phyloP scores from a whole-genome alignment of 2,888 invertebrate genomes.

The Dolichopus griseipennis region DNA sequence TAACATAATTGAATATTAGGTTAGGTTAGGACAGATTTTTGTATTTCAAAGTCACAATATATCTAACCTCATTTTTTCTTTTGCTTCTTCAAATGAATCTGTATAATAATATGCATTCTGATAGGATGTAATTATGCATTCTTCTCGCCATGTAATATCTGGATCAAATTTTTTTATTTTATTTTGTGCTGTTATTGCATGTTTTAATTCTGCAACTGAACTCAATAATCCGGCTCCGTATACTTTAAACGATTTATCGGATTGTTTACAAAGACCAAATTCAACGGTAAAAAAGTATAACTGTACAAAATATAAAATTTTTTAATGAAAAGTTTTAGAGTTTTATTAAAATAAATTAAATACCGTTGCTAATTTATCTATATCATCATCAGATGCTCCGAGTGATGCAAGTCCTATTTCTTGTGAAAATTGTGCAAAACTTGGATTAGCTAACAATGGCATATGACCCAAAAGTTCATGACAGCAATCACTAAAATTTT shows the following conservation, averaged over 20 bases:
- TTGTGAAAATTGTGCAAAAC: slow-evolving; percentile 97
- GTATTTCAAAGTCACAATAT: background rate
- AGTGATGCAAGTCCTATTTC: slow-evolving; percentile 93
- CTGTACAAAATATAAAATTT: slow-evolving; percentile 47
- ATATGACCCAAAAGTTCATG: slow-evolving; percentile 95
- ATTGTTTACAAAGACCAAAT: slow-evolving; percentile 89
- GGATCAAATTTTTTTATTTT: slow-evolving; percentile 92
- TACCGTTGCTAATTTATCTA: slow-evolving; percentile 91
- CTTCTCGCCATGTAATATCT: slow-evolving; percentile 77
- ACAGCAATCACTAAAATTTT: slow-evolving; percentile 84
- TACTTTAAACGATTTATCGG: slow-evolving; percentile 71
- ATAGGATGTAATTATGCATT: slow-evolving; percentile 95
- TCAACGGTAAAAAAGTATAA: slow-evolving; percentile 98
- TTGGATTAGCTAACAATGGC: slow-evolving; percentile 90
- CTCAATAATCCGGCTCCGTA: slow-evolving; percentile 95
- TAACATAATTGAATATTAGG: too few species aligned
- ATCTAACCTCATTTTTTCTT: slow-evolving; percentile 91
- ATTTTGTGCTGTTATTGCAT: slow-evolving; percentile 61
- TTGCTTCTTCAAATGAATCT: slow-evolving; percentile 95
- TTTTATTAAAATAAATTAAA: slow-evolving; percentile 23
- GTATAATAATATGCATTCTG: slow-evolving; percentile 97
- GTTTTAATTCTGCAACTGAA: slow-evolving; percentile 85
- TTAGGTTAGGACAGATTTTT: too few species aligned
- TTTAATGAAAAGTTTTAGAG: background rate
- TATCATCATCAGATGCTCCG: slow-evolving; percentile 90